Evolutionary conservation across 2,888 invertebrate genomes (phyloP).

Genomic region (Neoscelio sp.): DNA sequence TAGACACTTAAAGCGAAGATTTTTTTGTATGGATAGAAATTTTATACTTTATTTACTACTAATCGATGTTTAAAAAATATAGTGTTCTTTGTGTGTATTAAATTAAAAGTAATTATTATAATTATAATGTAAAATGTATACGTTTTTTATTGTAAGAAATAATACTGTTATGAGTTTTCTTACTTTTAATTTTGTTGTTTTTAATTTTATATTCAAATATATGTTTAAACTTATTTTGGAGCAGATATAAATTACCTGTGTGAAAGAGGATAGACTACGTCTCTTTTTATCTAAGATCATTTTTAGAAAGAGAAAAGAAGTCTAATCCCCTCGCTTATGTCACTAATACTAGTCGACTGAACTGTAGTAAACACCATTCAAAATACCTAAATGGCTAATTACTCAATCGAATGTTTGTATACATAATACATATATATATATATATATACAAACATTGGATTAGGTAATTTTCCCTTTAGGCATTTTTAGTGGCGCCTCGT

Average conservation of each 20-base stretch:
- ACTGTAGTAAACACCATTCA: constrained; percentile 9
- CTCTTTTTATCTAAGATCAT: constrained; percentile 22
- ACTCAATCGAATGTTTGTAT: constrained; percentile 43
- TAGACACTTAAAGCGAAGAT: constrained; percentile 9
- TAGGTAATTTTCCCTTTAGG: constrained; percentile 20
- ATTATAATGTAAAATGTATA: constrained; percentile 5
- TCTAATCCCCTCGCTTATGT: neutral
- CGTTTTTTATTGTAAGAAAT: constrained; percentile 11
- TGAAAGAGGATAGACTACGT: constrained; percentile 10
- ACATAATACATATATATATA: constrained; percentile 27
- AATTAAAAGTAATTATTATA: constrained; percentile 16
- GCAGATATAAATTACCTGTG: constrained; percentile 12
- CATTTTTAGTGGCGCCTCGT: constrained; percentile 11
- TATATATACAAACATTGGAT: constrained; percentile 16
- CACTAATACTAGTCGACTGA: neutral
- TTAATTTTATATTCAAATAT: too few species aligned
- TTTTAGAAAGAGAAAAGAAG: constrained; percentile 18
- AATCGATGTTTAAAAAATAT: neutral
- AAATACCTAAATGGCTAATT: constrained; percentile 22
- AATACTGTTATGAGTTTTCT: too few species aligned
- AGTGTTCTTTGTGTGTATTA: neutral
- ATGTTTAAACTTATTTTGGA: too few species aligned
- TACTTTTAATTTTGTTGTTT: too few species aligned
- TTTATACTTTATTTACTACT: constrained; percentile 12
- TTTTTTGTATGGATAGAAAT: constrained; percentile 17